Evolutionary conservation across 2,888 invertebrate genomes (phyloP), one percentile per base, ranked within the genome.

Genomic region (Dynastes maya): DNA sequence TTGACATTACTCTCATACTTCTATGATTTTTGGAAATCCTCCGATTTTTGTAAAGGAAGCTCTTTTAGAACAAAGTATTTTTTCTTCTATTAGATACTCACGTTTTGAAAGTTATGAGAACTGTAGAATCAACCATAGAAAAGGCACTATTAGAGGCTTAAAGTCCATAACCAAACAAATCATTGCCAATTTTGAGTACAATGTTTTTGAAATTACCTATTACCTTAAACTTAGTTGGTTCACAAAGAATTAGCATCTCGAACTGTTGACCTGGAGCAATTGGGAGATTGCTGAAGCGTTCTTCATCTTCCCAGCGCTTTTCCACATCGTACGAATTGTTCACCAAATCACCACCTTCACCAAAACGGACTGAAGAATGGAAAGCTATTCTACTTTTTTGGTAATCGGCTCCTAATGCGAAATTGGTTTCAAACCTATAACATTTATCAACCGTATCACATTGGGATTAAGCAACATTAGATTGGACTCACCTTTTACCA

Each of bases 401-500:
- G 49, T 76, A 76, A 40, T 76, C 76, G 27, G 45, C 37, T 40
- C 67, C 76, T 6, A 76, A 13, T 13, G 65, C 65, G 37, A 76
- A 65, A 67, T 76, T 76, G n/a, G 53, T 40, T 53, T 76, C 76
- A 22, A 76, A 76, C 29, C 76, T 76, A 53, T 9, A 67, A 53
- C n/a, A 29, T 32, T 49, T n/a, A 22, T 32, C 22, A 67, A 49
- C 16, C 32, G 32, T 67, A 16, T 75, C 22, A 27, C 16, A 16
- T 51, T n/a, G 22, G 58, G 22, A 58, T n/a, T 55, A 27, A 8
- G 8, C 16, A 40, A 63, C 2, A 9, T 45, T 13, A 45, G 29
- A 64, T 32, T 4, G 32, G 32, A 37, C n/a, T 49, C n/a, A 76
- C 76, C 76, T 65, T 67, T 76, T 65, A 45, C 76, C 76, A 55